phyloP scores from a whole-genome alignment of 1,140 invertebrate species.

The Grapholita molesta region DNA sequence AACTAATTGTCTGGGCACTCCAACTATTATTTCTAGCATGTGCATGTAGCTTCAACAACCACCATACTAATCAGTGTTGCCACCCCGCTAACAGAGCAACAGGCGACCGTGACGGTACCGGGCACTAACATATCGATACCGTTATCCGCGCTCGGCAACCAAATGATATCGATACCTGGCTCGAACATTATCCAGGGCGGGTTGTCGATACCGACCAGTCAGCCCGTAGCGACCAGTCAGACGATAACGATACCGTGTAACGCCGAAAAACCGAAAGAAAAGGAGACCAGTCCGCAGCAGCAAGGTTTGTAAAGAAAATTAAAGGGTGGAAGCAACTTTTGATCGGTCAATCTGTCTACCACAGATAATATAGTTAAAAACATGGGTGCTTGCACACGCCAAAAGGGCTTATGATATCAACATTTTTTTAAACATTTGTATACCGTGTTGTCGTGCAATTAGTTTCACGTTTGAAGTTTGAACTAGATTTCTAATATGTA shows the following conservation, averaged over 20 bases:
- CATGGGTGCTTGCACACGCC: too few species aligned
- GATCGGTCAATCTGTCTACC: not conserved
- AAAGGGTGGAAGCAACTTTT: not conserved
- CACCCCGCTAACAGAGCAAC: conserved; percentile 65
- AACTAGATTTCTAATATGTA: too few species aligned
- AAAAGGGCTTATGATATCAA: too few species aligned
- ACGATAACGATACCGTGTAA: conserved; percentile 44
- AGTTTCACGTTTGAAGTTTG: too few species aligned
- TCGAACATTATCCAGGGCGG: conserved; percentile 61
- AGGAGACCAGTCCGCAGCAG: not conserved
- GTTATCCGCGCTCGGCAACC: conserved; percentile 59
- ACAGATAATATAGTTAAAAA: not conserved
- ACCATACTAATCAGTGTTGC: conserved; percentile 61
- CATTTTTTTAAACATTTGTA: too few species aligned
- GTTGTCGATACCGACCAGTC: conserved; percentile 63
- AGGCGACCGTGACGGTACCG: conserved; percentile 78
- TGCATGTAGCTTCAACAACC: conserved; percentile 44
- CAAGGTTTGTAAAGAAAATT: not conserved
- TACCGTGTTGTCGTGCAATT: too few species aligned
- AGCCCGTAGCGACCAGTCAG: conserved; percentile 43
- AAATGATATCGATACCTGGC: conserved; percentile 74
- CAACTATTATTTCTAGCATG: conserved; percentile 1
- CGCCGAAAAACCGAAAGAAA: conserved; percentile 21
- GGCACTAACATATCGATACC: conserved; percentile 80
- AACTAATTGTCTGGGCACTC: not conserved